phyloP scores from a whole-genome alignment of 2,113 vertebrate species.

The Pseudois nayaur region DNA sequence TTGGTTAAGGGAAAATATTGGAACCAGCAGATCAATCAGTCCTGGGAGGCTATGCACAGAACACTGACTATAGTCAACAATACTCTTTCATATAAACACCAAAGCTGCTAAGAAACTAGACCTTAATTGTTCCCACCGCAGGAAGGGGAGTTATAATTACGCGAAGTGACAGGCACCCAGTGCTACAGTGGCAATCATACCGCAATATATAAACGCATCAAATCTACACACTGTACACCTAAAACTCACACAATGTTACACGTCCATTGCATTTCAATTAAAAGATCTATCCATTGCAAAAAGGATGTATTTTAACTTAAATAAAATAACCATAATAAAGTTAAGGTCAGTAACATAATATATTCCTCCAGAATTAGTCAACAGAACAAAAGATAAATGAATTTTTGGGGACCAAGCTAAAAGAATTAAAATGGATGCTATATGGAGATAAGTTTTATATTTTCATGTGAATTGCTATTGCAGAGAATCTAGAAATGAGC shows the following conservation, averaged over 20 bases:
- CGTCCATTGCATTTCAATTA: not conserved
- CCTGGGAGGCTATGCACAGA: not conserved
- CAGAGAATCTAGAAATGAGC: not conserved
- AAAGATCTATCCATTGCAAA: not conserved
- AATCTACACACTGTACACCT: not conserved
- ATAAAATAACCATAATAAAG: not conserved
- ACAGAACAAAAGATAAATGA: not conserved
- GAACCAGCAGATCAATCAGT: not conserved
- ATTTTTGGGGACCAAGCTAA: not conserved
- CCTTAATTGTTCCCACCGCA: not conserved
- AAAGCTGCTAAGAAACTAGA: not conserved
- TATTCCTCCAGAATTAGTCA: not conserved
- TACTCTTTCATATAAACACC: not conserved
- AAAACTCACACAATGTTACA: not conserved
- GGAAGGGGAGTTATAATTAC: not conserved
- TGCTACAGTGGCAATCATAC: not conserved
- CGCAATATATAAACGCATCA: not conserved
- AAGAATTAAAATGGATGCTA: not conserved
- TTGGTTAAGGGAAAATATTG: not conserved
- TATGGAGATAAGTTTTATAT: not conserved
- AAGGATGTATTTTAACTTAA: not conserved
- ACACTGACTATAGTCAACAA: not conserved
- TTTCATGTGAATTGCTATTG: not conserved
- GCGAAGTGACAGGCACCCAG: too few relatives aligned
- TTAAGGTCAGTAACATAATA: not conserved